phyloP scores from a whole-genome alignment of 2,888 invertebrate species.

The Halictus ligatus region DNA sequence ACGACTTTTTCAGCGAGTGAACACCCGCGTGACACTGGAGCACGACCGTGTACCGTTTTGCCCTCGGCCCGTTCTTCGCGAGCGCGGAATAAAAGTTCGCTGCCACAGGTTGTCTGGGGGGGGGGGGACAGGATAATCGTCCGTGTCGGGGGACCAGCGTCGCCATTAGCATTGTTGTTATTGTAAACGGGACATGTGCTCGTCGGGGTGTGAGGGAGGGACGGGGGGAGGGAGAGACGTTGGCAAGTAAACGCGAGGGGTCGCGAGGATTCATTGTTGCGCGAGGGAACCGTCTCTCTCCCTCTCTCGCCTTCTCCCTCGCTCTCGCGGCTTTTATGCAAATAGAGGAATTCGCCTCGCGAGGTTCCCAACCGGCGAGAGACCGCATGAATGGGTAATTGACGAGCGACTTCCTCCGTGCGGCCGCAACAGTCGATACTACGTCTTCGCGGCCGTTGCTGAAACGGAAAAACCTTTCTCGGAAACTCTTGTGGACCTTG shows the following conservation, averaged over 20 bases:
- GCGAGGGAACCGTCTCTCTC: neutral
- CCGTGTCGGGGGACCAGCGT: conserved; percentile 15
- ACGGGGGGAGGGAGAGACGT: neutral
- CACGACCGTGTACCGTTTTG: conserved; percentile 67
- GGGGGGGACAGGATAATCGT: conserved; percentile 27
- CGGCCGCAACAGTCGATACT: neutral
- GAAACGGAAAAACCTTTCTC: neutral
- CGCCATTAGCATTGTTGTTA: conserved; percentile 10
- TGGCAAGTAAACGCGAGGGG: neutral
- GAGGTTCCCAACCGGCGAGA: neutral
- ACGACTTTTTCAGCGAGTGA: conserved; percentile 69
- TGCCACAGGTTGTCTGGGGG: conserved; percentile 1
- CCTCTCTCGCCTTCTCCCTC: no score
- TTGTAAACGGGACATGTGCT: conserved; percentile 12
- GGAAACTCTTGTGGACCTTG: neutral
- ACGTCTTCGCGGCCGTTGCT: neutral
- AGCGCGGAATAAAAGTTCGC: conserved; percentile 40
- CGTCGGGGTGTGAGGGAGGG: neutral
- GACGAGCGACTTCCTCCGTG: neutral
- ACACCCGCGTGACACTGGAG: conserved; percentile 66
- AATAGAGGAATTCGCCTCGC: neutral
- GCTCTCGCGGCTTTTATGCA: neutral
- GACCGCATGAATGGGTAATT: conserved; percentile 6
- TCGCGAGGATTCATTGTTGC: conserved; percentile 5
- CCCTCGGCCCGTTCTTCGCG: conserved; percentile 39